Evolutionary conservation across 2,113 vertebrate genomes (phyloP).

Genomic region (Vidua chalybeata): DNA sequence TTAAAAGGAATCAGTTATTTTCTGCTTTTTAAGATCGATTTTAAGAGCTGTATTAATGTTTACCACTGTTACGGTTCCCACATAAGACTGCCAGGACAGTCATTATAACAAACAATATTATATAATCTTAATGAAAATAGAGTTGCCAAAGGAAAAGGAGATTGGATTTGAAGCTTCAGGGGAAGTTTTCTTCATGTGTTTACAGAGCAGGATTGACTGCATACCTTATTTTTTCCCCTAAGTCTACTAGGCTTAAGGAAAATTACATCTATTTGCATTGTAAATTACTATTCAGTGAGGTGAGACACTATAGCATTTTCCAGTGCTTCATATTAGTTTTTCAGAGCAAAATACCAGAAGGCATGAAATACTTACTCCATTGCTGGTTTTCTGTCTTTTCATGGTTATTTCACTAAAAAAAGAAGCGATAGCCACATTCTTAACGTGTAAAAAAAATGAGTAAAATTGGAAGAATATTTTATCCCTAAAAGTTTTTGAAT

Average conservation of each 20-base stretch:
- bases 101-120: background rate
- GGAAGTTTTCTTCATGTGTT: background rate
- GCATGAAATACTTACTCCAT: background rate
- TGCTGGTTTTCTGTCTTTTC: background rate
- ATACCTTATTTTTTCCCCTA: background rate
- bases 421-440: background rate
- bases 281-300: background rate
- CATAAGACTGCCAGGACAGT: background rate
- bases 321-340: background rate
- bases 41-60: background rate
- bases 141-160: background rate
- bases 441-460: background rate
- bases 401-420: background rate
- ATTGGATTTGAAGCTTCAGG: background rate
- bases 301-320: background rate
- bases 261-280: background rate
- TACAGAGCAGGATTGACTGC: background rate
- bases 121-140: background rate
- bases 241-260: background rate
- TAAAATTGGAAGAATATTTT: background rate
- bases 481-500: background rate
- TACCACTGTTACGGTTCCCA: background rate
- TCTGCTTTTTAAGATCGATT: background rate
- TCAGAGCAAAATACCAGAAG: background rate
- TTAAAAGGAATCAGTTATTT: background rate